Percentiles rank a stretch among this genome's conserved stretches.
These are phyloP conservation scores for Scylla paramamosain DNA, from an alignment of 1,140 invertebrate species.

Conservation along the genomic window DNA sequence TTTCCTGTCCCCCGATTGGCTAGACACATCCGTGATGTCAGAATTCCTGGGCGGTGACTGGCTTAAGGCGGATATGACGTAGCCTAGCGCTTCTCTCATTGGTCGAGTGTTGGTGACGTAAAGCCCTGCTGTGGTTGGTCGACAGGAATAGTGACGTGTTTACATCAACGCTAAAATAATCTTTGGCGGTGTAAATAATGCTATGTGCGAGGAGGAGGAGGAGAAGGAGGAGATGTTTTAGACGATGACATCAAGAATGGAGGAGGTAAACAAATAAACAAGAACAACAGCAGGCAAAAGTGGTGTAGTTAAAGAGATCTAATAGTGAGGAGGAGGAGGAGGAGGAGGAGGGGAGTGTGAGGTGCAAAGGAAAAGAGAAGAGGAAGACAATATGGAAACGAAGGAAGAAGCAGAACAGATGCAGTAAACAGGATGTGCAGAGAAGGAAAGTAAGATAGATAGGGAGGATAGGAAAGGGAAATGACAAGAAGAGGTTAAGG, in stretches of 20 bases:
- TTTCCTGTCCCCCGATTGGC: not conserved
- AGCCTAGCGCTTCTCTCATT: not conserved
- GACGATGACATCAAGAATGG: not conserved
- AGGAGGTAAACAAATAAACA: no score
- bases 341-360: no score
- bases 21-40: not conserved
- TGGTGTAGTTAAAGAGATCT: no score
- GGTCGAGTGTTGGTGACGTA: not conserved
- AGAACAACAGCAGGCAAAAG: no score
- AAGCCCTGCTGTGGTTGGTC: not conserved
- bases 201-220: not conserved
- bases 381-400: no score
- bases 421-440: no score
- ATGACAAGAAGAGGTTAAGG: no score
- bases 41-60: not conserved
- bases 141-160: not conserved
- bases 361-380: no score
- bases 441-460: no score
- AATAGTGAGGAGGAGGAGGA: no score
- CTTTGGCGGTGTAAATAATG: not conserved
- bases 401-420: no score
- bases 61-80: not conserved
- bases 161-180: conserved; percentile 12
- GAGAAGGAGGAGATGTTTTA: not conserved
- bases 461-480: no score